phyloP scores from a whole-genome alignment of 2,797 vertebrate genomes.

The Hippocampus kuda region DNA sequence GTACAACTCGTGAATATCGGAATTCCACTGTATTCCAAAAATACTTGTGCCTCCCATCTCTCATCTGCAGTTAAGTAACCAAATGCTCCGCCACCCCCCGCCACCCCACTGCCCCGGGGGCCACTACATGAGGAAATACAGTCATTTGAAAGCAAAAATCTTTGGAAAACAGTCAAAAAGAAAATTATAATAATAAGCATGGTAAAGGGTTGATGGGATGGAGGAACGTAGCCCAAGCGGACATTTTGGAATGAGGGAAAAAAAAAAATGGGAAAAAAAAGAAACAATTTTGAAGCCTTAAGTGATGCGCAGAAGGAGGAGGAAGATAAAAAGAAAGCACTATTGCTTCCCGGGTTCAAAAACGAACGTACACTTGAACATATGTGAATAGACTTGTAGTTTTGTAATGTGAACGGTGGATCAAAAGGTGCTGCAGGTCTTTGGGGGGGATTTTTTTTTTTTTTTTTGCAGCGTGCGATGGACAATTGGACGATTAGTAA shows the following conservation, averaged over 20 bases:
- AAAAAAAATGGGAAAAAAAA: neutral
- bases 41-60: no score
- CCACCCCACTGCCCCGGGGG: neutral
- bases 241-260: conserved; percentile 22
- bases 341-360: conserved; percentile 68
- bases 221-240: neutral
- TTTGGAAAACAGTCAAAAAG: conserved; percentile 43
- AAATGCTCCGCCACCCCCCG: neutral
- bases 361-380: conserved; percentile 73
- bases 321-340: conserved; percentile 51
- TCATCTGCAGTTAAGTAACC: no score
- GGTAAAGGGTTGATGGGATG: conserved; percentile 47
- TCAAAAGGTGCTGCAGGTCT: conserved; percentile 48
- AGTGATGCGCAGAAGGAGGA: conserved; percentile 54
- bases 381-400: conserved; percentile 78
- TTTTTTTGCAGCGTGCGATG: conserved; percentile 62
- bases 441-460: neutral
- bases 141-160: conserved; percentile 56
- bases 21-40: no score
- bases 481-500: conserved; percentile 74
- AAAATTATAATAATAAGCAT: conserved; percentile 25
- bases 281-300: conserved; percentile 78
- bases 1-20: no score
- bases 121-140: conserved; percentile 2
- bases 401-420: conserved; percentile 73